Conservation (phyloP, 1,140 invertebrate species). For the Harlomillsia oculata region DNA sequence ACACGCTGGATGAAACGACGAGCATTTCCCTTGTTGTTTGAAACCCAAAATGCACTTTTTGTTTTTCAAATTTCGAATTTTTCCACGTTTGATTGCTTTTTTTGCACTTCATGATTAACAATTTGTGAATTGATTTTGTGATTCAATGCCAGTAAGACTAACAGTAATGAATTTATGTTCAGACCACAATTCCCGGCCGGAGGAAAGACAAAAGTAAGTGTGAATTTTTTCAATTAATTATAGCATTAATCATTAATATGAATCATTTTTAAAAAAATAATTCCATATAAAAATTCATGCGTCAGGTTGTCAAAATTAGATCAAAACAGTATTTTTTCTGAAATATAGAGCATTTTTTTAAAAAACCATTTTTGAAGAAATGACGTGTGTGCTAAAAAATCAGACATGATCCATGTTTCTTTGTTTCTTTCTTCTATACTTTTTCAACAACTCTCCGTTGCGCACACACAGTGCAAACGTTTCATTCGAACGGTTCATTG, state of each 20-base stretch:
- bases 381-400: no score
- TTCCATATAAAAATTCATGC: no score
- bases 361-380: no score
- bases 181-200: slow-evolving; percentile 43
- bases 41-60: neutral
- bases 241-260: neutral
- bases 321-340: no score
- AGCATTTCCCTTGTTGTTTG: neutral
- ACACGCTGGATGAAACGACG: no score
- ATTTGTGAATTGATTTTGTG: slow-evolving; percentile 2
- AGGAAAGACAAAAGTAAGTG: slow-evolving; percentile 77
- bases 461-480: no score
- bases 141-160: slow-evolving; percentile 30
- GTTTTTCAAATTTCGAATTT: neutral
- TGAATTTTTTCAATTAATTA: slow-evolving; percentile 15
- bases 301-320: no score
- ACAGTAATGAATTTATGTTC: slow-evolving; percentile 33
- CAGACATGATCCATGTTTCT: no score
- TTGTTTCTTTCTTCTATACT: no score
- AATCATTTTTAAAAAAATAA: no score
- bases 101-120: neutral
- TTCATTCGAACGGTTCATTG: slow-evolving; percentile 40
- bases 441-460: no score
- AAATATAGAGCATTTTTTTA: no score
- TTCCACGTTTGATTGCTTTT: neutral